Conservation (phyloP, 2,113 vertebrate species). For the Chroicocephalus ridibundus region DNA sequence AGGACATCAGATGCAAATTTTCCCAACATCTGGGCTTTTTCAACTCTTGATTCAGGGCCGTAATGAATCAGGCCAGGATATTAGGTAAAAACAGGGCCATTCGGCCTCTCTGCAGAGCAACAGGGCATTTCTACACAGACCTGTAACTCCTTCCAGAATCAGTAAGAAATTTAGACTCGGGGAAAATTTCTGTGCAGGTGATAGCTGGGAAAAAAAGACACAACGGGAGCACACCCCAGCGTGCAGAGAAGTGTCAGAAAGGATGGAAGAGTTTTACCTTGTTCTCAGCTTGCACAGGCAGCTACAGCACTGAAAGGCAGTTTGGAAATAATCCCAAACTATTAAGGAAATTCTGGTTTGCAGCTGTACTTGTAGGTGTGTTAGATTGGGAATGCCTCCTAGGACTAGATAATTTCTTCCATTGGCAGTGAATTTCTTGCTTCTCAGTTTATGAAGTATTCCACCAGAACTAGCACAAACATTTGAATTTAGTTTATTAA, state of each 20-base stretch:
- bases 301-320: background rate
- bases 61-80: background rate
- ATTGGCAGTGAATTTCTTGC: background rate
- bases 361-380: background rate
- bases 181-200: background rate
- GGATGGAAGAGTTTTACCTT: background rate
- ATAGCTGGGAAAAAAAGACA: background rate
- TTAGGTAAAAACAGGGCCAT: background rate
- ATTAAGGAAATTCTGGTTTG: background rate
- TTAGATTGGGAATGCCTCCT: background rate
- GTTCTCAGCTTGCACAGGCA: background rate
- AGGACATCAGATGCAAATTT: background rate
- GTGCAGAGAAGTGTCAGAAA: background rate
- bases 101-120: background rate
- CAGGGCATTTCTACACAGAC: background rate
- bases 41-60: background rate
- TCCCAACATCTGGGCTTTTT: background rate
- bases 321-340: background rate
- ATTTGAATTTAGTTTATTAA: slow-evolving; percentile 34
- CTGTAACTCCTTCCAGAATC: background rate
- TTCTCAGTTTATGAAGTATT: background rate
- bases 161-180: background rate
- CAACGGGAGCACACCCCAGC: background rate
- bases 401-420: background rate
- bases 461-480: background rate